Evolutionary conservation across 1,140 invertebrate genomes (phyloP), one percentile per base, ranked within the genome.

Genomic region (Zophobas morio): DNA sequence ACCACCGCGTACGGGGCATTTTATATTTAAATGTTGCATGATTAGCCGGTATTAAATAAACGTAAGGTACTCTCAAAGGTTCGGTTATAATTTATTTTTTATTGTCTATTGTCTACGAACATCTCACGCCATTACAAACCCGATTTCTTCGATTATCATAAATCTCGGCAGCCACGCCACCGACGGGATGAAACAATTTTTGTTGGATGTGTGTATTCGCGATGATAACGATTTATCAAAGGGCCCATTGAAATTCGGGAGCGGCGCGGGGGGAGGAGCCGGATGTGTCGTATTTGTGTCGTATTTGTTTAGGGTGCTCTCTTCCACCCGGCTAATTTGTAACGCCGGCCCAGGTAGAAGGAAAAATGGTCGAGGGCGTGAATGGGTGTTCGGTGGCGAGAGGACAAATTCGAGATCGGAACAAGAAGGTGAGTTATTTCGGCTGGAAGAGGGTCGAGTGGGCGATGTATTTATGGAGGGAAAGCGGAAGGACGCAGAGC

Each of bases 1-100:
- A 84, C 85, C 85, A 86, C 76, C 80, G 73, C 76, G 85, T 86
- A 83, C 85, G 77, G 80, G 84, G 81, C 79, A 83, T 83, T 86
- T 85, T 85, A 84, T 84, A 84, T 85, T 84, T 84, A 85, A 86
- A 84, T 84, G 81, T 86, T 84, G 85, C 85, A 86, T 86, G 85
- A 86, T 86, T 86, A 86, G 80, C 79, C 79, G 81, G 83, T 85
- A 86, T 86, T 86, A 86, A 85, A 86, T 84, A 85, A 85, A 85
- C 80, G 82, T 84, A 84, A 84, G 80, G 83, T 80, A 82, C 84
- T 83, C 84, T 83, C 84, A 84, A 84, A 83, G 81, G 80, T 82
- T 84, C 74, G 79, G 80, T 85, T 85, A 84, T 85, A 85, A 85
- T 84, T 84, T 85, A 85, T 85, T 85, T 85, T 85, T 85, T 85